phyloP scores from a whole-genome alignment of 2,113 vertebrate genomes.

The Hippolais icterina region DNA sequence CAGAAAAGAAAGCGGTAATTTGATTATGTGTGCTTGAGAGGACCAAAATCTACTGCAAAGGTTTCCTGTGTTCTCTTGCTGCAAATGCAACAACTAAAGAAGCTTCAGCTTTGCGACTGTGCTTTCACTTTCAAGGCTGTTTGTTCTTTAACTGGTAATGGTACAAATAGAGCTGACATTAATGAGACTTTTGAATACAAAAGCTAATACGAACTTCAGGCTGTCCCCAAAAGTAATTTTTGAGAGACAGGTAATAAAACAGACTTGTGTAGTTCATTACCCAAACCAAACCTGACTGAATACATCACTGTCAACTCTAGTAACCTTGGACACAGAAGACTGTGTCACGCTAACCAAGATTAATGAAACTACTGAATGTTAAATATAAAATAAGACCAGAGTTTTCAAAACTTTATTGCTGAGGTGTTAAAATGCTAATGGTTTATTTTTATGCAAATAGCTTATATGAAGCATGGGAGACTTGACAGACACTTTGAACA shows the following conservation, averaged over 20 bases:
- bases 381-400: slow-evolving; percentile 11
- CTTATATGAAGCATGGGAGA: not conserved
- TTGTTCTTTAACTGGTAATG: not conserved
- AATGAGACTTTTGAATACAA: not conserved
- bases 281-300: not conserved
- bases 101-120: not conserved
- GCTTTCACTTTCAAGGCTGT: not conserved
- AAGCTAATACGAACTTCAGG: not conserved
- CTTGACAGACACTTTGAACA: slow-evolving; percentile 36
- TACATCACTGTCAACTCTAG: slow-evolving; percentile 20
- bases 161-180: not conserved
- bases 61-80: not conserved
- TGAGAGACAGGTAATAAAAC: slow-evolving; percentile 14
- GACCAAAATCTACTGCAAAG: not conserved
- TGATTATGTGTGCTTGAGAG: not conserved
- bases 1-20: not conserved
- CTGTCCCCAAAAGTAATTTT: not conserved
- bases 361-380: slow-evolving; percentile 30
- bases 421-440: slow-evolving; percentile 21
- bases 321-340: not conserved
- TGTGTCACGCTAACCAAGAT: slow-evolving; percentile 13
- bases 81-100: not conserved
- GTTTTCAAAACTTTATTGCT: slow-evolving; percentile 32
- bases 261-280: slow-evolving; percentile 31
- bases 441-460: slow-evolving; percentile 18